A percentile compares a stretch with the other conserved stretches of the same genome.
phyloP scores from a whole-genome alignment of 2,888 invertebrate genomes.

The Aporophyla lueneburgensis region DNA sequence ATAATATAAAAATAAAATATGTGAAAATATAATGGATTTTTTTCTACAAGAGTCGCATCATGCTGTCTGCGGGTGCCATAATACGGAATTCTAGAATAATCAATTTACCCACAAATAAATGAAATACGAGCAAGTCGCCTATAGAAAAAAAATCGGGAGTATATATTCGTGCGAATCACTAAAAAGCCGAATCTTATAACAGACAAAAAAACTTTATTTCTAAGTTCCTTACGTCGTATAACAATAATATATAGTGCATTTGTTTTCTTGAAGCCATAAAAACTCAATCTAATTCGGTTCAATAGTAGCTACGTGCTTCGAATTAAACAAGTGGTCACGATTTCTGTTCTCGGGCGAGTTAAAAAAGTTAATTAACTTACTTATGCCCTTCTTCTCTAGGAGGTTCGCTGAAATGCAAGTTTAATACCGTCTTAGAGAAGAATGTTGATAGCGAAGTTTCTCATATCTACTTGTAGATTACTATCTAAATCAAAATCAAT shows the following conservation, averaged over 20 bases:
- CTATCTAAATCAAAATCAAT: neutral
- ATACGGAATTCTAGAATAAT: no score
- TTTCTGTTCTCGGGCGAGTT: conserved; percentile 41
- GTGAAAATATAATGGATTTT: no score
- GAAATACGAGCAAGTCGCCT: no score
- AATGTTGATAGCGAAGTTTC: neutral
- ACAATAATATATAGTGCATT: conserved; percentile 5
- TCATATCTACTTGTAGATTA: no score
- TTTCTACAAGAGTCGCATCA: no score
- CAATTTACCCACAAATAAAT: no score
- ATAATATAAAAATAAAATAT: no score
- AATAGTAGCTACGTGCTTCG: conserved; percentile 60
- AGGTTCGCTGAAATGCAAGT: conserved; percentile 8
- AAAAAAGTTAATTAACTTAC: conserved; percentile 63
- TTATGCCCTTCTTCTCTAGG: conserved; percentile 28
- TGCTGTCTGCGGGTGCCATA: no score
- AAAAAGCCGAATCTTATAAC: neutral
- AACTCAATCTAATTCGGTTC: conserved; percentile 62
- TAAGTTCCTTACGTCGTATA: neutral
- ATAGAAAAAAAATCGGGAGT: no score
- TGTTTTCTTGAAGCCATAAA: conserved; percentile 45
- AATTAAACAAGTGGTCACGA: conserved; percentile 43
- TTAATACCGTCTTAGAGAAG: conserved; percentile 5
- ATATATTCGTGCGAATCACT: no score
- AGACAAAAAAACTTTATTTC: neutral